A percentile compares a stretch with the other conserved stretches of the same genome.
phyloP scores from a whole-genome alignment of 2,797 vertebrate genomes.

The Buceros bicornis region DNA sequence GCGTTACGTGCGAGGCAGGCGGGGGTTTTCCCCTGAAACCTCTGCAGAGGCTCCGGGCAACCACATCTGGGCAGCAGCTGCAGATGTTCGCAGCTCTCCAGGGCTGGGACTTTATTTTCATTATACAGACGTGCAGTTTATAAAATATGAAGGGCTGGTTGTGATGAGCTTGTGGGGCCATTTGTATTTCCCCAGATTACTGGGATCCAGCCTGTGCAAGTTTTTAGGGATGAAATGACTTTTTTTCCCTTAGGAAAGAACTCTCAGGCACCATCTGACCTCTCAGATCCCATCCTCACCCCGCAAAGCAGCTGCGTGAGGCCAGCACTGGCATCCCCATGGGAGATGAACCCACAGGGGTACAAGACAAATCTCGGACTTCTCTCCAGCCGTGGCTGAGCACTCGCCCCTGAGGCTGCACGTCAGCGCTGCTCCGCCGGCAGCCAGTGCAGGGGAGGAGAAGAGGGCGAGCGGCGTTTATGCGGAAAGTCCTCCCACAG shows the following conservation, averaged over 20 bases:
- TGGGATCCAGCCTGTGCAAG: not conserved
- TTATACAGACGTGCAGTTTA: not conserved
- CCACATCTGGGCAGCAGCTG: constrained; percentile 66
- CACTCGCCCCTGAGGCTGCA: not conserved
- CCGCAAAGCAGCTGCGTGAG: not conserved
- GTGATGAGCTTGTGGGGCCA: constrained; percentile 3
- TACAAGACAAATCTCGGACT: not conserved
- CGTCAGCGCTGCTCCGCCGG: not conserved
- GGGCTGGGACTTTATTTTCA: constrained; percentile 29
- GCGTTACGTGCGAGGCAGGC: not conserved
- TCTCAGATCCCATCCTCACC: not conserved
- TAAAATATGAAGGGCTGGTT: not conserved
- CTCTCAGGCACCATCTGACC: not conserved
- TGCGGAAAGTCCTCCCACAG: not conserved
- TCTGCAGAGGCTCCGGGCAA: not conserved
- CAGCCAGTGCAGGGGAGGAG: not conserved
- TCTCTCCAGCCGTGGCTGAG: not conserved
- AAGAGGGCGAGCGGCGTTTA: not conserved
- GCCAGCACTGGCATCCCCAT: accelerated
- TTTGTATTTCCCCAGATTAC: not conserved
- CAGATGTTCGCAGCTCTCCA: constrained; percentile 13
- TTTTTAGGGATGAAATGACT: not conserved
- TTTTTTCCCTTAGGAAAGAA: not conserved
- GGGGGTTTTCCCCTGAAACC: constrained; percentile 15
- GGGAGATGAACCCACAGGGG: not conserved